Base-by-base conservation (phyloP, 2,888 invertebrate genomes). In the Spicauda simplicius region DNA sequence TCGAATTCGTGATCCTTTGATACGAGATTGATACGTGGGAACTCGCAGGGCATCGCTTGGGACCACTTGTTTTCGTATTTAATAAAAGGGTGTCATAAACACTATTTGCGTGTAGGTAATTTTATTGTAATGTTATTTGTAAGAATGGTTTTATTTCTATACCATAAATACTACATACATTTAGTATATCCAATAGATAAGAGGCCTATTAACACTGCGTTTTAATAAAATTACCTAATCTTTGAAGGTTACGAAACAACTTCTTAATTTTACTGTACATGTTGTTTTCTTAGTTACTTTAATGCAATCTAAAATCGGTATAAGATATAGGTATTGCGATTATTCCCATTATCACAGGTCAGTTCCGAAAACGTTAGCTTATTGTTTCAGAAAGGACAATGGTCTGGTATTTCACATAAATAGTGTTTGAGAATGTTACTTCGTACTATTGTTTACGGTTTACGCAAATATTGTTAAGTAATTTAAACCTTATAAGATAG, bases 361-460 rank as follows among this genome's bases (percentile, higher is more conserved):
- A 50, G 50, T 61, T 67, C 50, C 56, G 52, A 61, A 67, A 52
- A 48, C 50, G 56, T 56, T 54, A 45, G 48, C 14, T 61, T 41
- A 67, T 61, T 67, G 67, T 61, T 61, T 30, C 45, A 54, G 16
- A 65, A 53, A 54, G 54, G 65, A 65, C 65, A 65, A 65, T 65
- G 20, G 65, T 20, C 59, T 65, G 54, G 65, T 67, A 67, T 67
- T 61, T 61, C 56, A 37, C 67, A 50, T 60, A 60, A 66, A 66
- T 66, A 61, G 48, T 61, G 55, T 67, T 41, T 33, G 61, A 10
- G 61, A 61, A 67, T 67, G 41, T 56, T 50, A 56, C 56, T 50
- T 56, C 52, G 45, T 37, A 20, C 52, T 59, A 59, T 65, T 59
- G 58, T 65, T 65, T 30, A 64, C 52, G 41, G 25, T 64, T 64